A percentile compares a stretch with the other conserved stretches of the same genome.
phyloP scores from a whole-genome alignment of 2,888 invertebrate genomes.

The Tenthredo mesomela region DNA sequence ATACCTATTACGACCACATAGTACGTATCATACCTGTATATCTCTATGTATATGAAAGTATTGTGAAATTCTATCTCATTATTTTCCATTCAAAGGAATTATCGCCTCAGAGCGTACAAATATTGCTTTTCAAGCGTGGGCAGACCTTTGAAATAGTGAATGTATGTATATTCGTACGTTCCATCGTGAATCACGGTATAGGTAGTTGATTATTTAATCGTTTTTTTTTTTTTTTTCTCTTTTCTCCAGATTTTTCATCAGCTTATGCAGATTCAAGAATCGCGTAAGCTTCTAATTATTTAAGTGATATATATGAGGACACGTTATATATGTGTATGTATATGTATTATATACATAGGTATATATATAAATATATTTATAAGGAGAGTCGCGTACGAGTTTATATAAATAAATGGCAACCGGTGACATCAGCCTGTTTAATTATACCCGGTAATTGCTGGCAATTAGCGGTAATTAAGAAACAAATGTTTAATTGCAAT shows the following conservation, averaged over 20 bases:
- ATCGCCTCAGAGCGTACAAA: conserved; percentile 19
- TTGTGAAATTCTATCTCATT: conserved; percentile 24
- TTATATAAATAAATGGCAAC: conserved; percentile 22
- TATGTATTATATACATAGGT: not conserved
- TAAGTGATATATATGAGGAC: not conserved
- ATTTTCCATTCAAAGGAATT: conserved; percentile 30
- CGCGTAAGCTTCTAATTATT: not conserved
- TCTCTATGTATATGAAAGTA: not conserved
- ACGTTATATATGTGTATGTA: not conserved
- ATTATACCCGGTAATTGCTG: conserved; percentile 72
- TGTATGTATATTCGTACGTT: not conserved
- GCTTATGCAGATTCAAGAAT: not conserved
- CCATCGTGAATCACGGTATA: not conserved
- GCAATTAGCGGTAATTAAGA: conserved; percentile 72
- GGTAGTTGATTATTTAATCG: not conserved
- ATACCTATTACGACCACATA: not conserved
- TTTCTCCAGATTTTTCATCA: too few relatives aligned
- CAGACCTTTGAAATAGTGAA: not conserved
- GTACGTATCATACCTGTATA: not conserved
- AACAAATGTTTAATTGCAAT: conserved; percentile 72
- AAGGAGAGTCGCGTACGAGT: not conserved
- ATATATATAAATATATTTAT: not conserved
- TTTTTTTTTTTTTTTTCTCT: not conserved
- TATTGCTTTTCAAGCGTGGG: not conserved
- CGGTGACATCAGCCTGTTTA: conserved; percentile 68